Conservation (phyloP, 1,140 invertebrate genomes). For the Calephelis virginiensis region DNA sequence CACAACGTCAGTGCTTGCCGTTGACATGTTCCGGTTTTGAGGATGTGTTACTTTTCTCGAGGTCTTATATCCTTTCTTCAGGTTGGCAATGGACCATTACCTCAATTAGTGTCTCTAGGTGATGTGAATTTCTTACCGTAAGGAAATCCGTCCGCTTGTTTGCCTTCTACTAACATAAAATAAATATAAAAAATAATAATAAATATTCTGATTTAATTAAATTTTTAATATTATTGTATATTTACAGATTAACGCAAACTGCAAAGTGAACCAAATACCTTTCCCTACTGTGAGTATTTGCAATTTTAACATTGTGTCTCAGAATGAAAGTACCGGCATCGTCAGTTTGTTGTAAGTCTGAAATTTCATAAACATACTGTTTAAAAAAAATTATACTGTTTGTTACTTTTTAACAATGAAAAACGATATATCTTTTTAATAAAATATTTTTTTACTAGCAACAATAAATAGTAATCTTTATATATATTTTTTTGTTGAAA, state of each 20-base stretch:
- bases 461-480: too few relatives aligned
- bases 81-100: background rate
- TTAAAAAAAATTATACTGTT: too few relatives aligned
- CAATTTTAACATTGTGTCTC: slow-evolving; percentile 56
- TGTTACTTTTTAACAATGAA: too few relatives aligned
- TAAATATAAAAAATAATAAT: too few relatives aligned
- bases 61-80: too few relatives aligned
- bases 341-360: slow-evolving; percentile 49
- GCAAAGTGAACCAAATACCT: slow-evolving; percentile 55
- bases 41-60: background rate
- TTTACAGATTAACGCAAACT: slow-evolving; percentile 58
- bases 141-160: too few relatives aligned
- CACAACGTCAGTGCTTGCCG: too few relatives aligned
- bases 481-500: too few relatives aligned
- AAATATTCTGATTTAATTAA: background rate
- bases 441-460: too few relatives aligned
- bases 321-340: slow-evolving; percentile 42
- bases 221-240: slow-evolving; percentile 12
- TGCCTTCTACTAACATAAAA: too few relatives aligned
- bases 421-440: too few relatives aligned
- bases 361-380: background rate
- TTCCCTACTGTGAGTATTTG: slow-evolving; percentile 62
- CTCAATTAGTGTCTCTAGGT: background rate
- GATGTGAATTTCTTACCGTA: too few relatives aligned
- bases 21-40: background rate